Evolutionary conservation across 2,888 invertebrate genomes (phyloP).

Genomic region (Standfussiana lucernea): DNA sequence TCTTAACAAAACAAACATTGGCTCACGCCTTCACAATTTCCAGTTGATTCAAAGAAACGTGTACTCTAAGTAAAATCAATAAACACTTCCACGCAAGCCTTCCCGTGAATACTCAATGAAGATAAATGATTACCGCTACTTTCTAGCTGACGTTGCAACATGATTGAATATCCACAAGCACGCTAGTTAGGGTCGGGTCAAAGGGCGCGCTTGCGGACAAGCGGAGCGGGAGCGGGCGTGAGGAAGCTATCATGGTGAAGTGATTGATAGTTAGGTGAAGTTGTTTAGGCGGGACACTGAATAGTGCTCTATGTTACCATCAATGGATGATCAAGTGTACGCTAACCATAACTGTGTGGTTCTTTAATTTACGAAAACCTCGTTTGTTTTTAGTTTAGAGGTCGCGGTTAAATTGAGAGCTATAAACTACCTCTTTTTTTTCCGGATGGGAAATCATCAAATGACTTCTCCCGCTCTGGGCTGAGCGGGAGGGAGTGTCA

Average conservation of each 20-base stretch:
- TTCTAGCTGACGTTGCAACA: slow-evolving; percentile 17
- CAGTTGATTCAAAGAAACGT: slow-evolving; percentile 12
- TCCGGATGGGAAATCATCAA: too few relatives aligned
- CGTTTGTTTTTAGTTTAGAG: neutral
- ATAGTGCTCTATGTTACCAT: neutral
- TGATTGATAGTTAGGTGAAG: slow-evolving; percentile 37
- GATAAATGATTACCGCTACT: slow-evolving; percentile 40
- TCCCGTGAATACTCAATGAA: slow-evolving; percentile 48
- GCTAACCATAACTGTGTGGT: neutral
- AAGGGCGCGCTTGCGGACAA: slow-evolving; percentile 31
- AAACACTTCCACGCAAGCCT: slow-evolving; percentile 30
- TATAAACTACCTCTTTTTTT: neutral
- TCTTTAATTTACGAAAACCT: neutral
- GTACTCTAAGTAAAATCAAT: slow-evolving; percentile 6
- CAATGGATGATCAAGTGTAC: neutral
- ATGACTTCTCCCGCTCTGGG: too few relatives aligned
- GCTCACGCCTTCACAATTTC: neutral
- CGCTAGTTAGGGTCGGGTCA: slow-evolving; percentile 54
- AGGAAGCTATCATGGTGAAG: neutral
- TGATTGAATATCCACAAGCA: slow-evolving; percentile 53
- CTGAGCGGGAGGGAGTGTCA: too few relatives aligned
- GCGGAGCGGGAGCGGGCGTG: slow-evolving; percentile 14
- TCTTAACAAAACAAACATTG: too few relatives aligned
- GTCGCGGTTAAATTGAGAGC: neutral
- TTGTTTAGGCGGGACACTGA: slow-evolving; percentile 5